phyloP scores from a whole-genome alignment of 2,113 vertebrate genomes.

The Gambusia affinis region DNA sequence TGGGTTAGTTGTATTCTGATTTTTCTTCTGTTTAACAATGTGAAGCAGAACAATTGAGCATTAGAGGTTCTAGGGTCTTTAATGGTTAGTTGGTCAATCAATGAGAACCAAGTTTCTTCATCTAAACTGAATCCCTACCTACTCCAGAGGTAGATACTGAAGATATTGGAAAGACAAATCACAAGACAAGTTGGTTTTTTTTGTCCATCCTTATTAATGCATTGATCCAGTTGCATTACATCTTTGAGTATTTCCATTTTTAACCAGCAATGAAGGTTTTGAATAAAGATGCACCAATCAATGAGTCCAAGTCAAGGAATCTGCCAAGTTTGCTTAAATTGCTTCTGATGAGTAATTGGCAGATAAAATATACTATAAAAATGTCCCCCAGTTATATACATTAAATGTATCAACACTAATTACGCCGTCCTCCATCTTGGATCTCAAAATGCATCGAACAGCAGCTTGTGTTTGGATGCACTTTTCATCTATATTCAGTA shows the following conservation, averaged over 20 bases:
- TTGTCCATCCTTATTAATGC: not conserved
- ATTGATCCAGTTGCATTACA: not conserved
- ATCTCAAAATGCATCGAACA: too few species aligned
- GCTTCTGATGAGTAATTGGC: too few species aligned
- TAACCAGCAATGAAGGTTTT: not conserved
- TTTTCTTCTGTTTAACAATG: not conserved
- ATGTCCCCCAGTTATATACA: too few species aligned
- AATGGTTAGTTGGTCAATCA: not conserved
- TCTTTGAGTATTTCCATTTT: not conserved
- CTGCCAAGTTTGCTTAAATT: not conserved
- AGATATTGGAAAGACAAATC: too few species aligned
- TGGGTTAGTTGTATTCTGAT: not conserved
- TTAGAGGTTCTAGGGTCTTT: not conserved
- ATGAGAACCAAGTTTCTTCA: not conserved
- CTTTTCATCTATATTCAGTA: too few species aligned
- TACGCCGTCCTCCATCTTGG: too few species aligned
- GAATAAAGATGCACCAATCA: not conserved
- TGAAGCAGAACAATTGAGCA: not conserved
- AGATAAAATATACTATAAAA: too few species aligned
- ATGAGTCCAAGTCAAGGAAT: not conserved
- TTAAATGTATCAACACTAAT: too few species aligned
- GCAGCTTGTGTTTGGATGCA: too few species aligned
- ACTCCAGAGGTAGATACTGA: too few species aligned
- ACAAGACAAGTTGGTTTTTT: too few species aligned
- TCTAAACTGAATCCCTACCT: too few species aligned